Percentiles rank a stretch among this genome's conserved stretches.
Evolutionary conservation across 2,797 vertebrate genomes (phyloP).

Genomic region (Sebastes matsubarae): DNA sequence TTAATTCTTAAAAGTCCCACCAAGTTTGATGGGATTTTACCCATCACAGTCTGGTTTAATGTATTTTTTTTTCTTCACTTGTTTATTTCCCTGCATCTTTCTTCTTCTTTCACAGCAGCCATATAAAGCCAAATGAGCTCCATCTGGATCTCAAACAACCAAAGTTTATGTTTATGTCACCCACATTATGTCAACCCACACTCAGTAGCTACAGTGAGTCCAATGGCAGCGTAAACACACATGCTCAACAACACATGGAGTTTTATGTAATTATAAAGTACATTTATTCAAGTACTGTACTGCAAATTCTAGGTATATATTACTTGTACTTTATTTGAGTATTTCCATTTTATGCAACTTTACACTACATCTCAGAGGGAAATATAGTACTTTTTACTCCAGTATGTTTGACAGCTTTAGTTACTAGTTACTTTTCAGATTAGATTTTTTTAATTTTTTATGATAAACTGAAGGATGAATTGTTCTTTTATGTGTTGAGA

Average conservation of each 20-base stretch:
- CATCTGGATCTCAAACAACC: slow-evolving; percentile 14
- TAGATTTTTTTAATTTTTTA: too few species aligned
- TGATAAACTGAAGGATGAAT: too few species aligned
- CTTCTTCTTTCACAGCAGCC: neutral
- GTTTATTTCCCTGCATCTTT: slow-evolving; percentile 15
- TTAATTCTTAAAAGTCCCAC: neutral
- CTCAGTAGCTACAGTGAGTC: neutral
- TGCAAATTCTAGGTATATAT: neutral
- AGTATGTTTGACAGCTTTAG: too few species aligned
- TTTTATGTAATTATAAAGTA: neutral
- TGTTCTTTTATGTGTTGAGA: too few species aligned
- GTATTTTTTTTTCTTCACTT: neutral
- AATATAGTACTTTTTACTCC: too few species aligned
- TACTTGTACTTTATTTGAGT: neutral
- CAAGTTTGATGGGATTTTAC: neutral
- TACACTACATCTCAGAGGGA: neutral
- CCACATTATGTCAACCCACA: neutral
- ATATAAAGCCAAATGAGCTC: slow-evolving; percentile 4
- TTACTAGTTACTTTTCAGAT: neutral
- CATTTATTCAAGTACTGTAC: neutral
- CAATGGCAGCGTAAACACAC: neutral
- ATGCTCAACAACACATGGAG: too few species aligned
- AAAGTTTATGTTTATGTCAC: slow-evolving; percentile 18
- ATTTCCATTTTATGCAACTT: neutral
- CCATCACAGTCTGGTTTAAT: neutral